phyloP scores from a whole-genome alignment of 2,888 invertebrate genomes.

The Cheilosia vernalis region DNA sequence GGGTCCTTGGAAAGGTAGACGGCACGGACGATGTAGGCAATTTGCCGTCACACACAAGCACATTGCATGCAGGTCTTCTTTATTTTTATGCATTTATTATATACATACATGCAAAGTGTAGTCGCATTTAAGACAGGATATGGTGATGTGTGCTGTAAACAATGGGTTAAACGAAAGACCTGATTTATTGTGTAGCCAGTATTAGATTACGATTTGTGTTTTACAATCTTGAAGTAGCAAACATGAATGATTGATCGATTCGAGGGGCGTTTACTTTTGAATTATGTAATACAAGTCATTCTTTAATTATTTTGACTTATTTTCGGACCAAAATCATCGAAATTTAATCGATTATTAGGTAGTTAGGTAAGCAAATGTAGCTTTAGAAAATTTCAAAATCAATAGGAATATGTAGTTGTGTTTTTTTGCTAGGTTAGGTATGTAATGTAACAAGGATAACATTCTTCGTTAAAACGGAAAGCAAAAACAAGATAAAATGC shows the following conservation, averaged over 20 bases:
- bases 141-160: conserved; percentile 52
- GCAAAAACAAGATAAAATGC: too few relatives aligned
- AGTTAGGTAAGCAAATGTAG: too few relatives aligned
- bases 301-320: too few relatives aligned
- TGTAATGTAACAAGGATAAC: too few relatives aligned
- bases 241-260: conserved; percentile 59
- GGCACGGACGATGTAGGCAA: conserved; percentile 21
- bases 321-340: not conserved
- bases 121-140: conserved; percentile 42
- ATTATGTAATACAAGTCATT: too few relatives aligned
- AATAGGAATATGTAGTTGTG: too few relatives aligned
- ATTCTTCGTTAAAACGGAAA: too few relatives aligned
- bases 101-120: conserved; percentile 45
- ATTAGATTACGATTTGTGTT: conserved; percentile 51
- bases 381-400: too few relatives aligned
- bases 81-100: not conserved
- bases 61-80: not conserved
- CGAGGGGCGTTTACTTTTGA: not conserved
- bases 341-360: too few relatives aligned
- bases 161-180: conserved; percentile 31
- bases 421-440: not conserved
- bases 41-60: conserved; percentile 6
- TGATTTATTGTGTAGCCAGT: conserved; percentile 57
- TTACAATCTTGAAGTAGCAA: not conserved
- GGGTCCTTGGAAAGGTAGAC: not conserved